Evolutionary conservation across 2,113 vertebrate species (phyloP).

Genomic region (Rhineura floridana): DNA sequence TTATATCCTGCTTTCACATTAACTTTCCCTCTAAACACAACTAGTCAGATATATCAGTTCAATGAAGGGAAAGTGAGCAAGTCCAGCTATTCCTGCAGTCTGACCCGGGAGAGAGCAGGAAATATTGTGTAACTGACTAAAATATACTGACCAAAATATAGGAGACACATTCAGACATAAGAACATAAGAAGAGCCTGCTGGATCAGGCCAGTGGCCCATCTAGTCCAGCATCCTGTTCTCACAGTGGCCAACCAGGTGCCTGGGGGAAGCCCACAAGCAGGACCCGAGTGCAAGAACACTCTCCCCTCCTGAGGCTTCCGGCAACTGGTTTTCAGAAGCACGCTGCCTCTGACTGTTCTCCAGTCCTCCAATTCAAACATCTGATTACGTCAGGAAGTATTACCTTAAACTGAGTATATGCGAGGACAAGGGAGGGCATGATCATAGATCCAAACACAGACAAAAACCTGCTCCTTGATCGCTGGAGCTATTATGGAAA

Average conservation of each 20-base stretch:
- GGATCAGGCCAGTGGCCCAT: too few species aligned
- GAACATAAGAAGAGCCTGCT: too few species aligned
- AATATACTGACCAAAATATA: background rate
- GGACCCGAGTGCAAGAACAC: too few species aligned
- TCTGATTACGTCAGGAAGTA: background rate
- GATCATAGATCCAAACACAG: too few species aligned
- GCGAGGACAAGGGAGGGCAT: background rate
- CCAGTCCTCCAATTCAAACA: background rate
- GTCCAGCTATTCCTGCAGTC: background rate
- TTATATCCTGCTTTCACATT: background rate
- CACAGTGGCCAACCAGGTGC: too few species aligned
- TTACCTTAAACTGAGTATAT: background rate
- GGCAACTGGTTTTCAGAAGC: too few species aligned
- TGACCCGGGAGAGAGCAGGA: background rate
- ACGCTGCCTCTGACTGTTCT: too few species aligned
- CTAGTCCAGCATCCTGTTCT: too few species aligned
- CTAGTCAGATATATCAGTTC: background rate
- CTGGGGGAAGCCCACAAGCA: too few species aligned
- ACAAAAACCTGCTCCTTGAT: too few species aligned
- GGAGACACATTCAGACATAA: background rate
- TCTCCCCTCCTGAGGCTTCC: too few species aligned
- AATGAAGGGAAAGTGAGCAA: background rate
- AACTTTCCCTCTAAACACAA: background rate
- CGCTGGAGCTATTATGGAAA: too few species aligned
- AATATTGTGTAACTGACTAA: background rate